Evolutionary conservation across 2,797 vertebrate species (phyloP).

Genomic region (Danio albolineatus): DNA sequence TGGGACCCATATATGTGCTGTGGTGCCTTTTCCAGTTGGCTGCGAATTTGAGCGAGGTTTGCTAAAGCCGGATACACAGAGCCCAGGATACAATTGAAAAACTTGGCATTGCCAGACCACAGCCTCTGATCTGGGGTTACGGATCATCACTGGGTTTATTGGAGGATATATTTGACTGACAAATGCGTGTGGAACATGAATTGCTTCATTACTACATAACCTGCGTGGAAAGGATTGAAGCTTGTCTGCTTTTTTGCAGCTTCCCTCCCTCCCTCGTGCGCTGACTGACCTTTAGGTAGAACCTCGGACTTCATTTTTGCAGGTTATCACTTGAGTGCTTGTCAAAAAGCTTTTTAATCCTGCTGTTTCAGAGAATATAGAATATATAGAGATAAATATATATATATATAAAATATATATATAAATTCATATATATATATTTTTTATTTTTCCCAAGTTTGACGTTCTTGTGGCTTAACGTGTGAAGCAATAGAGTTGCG

Average conservation of each 20-base stretch:
- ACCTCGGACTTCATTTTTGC: constrained; percentile 50
- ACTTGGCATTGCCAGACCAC: constrained; percentile 51
- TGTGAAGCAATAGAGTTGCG: constrained; percentile 65
- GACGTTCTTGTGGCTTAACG: constrained; percentile 78
- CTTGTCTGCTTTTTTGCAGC: constrained; percentile 66
- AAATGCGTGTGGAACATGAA: constrained; percentile 53
- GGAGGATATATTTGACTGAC: constrained; percentile 50
- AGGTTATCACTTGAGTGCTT: constrained; percentile 58
- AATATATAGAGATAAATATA: constrained; percentile 64
- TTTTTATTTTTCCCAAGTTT: constrained; percentile 66
- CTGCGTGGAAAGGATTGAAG: constrained; percentile 62
- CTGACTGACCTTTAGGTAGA: constrained; percentile 53
- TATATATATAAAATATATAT: constrained; percentile 63
- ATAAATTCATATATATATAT: constrained; percentile 63
- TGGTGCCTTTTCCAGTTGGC: constrained; percentile 71
- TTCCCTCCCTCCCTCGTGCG: constrained; percentile 35
- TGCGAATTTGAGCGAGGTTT: constrained; percentile 56
- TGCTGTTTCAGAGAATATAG: constrained; percentile 74
- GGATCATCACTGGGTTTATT: constrained; percentile 60
- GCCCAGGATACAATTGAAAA: constrained; percentile 51
- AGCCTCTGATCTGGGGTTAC: constrained; percentile 28
- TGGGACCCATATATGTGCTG: constrained; percentile 54
- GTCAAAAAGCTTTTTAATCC: constrained; percentile 75
- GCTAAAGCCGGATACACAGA: constrained; percentile 33
- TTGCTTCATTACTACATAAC: constrained; percentile 63